Percentiles rank a stretch among this genome's conserved stretches.
Evolutionary conservation across 1,140 invertebrate species (phyloP).

Genomic region (Scaptomyza montana): DNA sequence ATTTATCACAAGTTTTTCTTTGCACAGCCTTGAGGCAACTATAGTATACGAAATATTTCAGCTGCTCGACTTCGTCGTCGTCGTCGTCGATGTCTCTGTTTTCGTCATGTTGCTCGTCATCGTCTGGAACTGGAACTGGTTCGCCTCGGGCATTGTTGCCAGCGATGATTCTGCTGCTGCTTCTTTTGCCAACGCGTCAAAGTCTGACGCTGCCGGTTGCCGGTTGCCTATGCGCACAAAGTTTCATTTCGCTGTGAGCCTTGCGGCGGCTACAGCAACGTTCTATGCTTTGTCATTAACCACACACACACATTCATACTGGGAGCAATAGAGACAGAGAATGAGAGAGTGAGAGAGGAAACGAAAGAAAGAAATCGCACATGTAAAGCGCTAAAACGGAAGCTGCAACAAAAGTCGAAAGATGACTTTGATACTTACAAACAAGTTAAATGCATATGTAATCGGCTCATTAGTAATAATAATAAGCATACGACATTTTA

Average conservation of each 20-base stretch:
- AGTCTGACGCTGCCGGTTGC: slow-evolving; percentile 47
- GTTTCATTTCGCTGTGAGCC: slow-evolving; percentile 76
- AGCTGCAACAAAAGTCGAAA: slow-evolving; percentile 39
- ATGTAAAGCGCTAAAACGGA: slow-evolving; percentile 48
- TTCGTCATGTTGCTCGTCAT: slow-evolving; percentile 31
- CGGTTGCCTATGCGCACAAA: slow-evolving; percentile 72
- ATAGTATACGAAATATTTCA: slow-evolving; percentile 73
- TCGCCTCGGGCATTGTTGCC: slow-evolving; percentile 41
- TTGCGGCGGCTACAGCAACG: slow-evolving; percentile 57
- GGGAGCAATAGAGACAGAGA: slow-evolving; percentile 15
- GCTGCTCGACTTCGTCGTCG: slow-evolving; percentile 52
- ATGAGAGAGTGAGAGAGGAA: slow-evolving; percentile 20
- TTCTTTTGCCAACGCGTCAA: slow-evolving; percentile 67
- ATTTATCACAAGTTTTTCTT: slow-evolving; percentile 84
- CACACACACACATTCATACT: slow-evolving; percentile 56
- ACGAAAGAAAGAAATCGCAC: slow-evolving; percentile 9
- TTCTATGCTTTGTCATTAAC: slow-evolving; percentile 83
- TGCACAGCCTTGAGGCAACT: slow-evolving; percentile 67
- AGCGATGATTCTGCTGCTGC: slow-evolving; percentile 49
- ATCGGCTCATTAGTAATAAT: slow-evolving; percentile 35
- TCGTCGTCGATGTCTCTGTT: slow-evolving; percentile 26
- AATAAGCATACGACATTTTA: background rate
- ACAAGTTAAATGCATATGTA: slow-evolving; percentile 16
- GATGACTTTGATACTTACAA: slow-evolving; percentile 72
- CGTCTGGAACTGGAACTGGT: slow-evolving; percentile 52